Base-by-base conservation (phyloP, 2,797 vertebrate genomes). In the Pangasius djambal region DNA sequence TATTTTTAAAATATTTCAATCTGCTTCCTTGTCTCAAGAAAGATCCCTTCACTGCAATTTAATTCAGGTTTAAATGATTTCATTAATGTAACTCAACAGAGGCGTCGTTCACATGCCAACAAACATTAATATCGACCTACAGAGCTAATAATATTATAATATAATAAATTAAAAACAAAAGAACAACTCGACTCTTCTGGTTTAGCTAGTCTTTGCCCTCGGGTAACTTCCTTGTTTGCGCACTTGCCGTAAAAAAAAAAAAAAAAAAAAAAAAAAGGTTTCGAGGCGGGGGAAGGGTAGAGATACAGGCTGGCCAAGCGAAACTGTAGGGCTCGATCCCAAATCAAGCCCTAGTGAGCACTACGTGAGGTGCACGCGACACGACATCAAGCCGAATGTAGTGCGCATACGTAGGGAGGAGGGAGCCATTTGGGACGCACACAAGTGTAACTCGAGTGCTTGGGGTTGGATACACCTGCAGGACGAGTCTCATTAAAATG, bases 241-340 rank as follows among this genome's bases (percentile, higher is more conserved):
- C 25, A n/a, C 34, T 63, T 59, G 7, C 44, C 20, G 40, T 40
- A 37, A 37, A 37, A 37, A 37, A 37, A 37, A 37, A 40, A 40
- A n/a, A n/a, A n/a, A n/a, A 40, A 40, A 44, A 15, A 72, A 22
- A 72, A 40, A 55, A 81, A 55, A 13, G 77, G 90, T 92, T 92
- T 91, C 91, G 90, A 83, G 25, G 25, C 83, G 88, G 40, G 77
- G 91, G 86, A 1, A 2, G 79, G 84, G 85, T 63, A 10, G 72
- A 88, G 85, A 77, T 31, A 82, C 83, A 15, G 88, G 88, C 65
- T 82, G 59, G 6, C 16, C 8, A 84, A 37, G 67, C 44, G 88
- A 88, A 75, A 87, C 69, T 72, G 16, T 0, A 50, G 13, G 72
- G 74, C 74, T 87, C 74, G 72, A 87, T 50, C 28, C 40, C 28